Conservation (phyloP, 1,140 invertebrate species). For the Drosophila melanogaster region DNA sequence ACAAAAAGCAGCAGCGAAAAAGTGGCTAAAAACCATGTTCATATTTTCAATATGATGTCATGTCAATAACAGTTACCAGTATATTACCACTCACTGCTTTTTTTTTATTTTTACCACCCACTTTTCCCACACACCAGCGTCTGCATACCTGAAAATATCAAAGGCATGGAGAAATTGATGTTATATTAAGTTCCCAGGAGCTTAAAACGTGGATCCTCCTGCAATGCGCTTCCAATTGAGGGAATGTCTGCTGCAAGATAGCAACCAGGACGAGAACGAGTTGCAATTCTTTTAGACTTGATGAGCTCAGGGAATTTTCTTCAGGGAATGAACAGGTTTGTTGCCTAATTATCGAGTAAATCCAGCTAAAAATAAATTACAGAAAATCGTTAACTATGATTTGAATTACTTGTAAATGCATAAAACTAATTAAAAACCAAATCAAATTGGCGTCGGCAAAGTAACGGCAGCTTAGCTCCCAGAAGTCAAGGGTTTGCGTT, state of each 20-base stretch:
- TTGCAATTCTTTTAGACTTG: slow-evolving; percentile 12
- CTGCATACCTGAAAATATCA: slow-evolving; percentile 1
- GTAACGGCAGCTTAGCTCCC: no score
- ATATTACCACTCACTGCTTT: slow-evolving; percentile 53
- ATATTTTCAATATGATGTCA: slow-evolving; percentile 80
- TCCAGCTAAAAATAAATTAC: background rate
- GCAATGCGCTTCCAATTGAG: slow-evolving; percentile 26
- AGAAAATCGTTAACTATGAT: no score
- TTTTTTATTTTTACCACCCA: background rate
- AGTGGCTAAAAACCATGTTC: slow-evolving; percentile 16
- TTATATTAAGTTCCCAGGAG: slow-evolving; percentile 17
- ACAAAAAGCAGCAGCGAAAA: slow-evolving; percentile 24
- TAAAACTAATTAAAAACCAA: no score
- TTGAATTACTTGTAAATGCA: no score
- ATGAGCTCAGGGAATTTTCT: slow-evolving; percentile 27
- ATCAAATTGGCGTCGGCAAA: no score
- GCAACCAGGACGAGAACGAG: background rate
- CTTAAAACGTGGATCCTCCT: background rate
- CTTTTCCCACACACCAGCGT: background rate
- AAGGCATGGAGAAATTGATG: background rate
- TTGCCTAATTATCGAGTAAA: slow-evolving; percentile 2
- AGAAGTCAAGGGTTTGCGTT: no score
- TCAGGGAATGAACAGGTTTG: background rate
- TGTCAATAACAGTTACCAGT: slow-evolving; percentile 74
- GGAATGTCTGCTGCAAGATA: slow-evolving; percentile 9